These are phyloP conservation scores for Acinonyx jubatus DNA, from an alignment of 2,113 vertebrate species.

Conservation along the genomic window DNA sequence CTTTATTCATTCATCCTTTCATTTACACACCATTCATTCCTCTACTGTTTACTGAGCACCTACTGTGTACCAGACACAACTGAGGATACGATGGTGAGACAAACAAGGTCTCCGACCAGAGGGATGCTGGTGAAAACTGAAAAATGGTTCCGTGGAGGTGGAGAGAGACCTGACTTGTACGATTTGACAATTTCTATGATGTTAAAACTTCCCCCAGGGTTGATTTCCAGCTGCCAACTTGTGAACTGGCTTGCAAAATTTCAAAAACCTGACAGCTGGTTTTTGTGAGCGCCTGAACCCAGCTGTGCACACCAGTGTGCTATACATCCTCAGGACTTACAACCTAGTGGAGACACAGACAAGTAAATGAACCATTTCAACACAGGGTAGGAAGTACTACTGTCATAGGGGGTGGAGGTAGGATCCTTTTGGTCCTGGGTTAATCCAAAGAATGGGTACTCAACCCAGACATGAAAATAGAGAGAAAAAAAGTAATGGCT, in stretches of 20 bases:
- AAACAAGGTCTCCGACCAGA: neutral
- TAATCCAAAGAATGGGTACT: neutral
- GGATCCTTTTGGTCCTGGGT: neutral
- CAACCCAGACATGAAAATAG: neutral
- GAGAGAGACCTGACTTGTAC: neutral
- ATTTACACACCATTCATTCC: neutral
- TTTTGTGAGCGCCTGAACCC: neutral
- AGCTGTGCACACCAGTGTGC: neutral
- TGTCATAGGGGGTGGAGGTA: neutral
- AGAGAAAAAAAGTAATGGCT: neutral
- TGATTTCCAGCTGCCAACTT: neutral
- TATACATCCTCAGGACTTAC: neutral
- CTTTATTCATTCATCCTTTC: neutral
- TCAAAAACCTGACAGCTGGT: neutral
- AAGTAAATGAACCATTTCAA: neutral
- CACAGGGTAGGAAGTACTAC: neutral
- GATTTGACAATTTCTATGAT: neutral
- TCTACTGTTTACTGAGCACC: neutral
- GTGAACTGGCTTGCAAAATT: neutral
- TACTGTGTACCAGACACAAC: neutral
- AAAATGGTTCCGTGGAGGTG: neutral
- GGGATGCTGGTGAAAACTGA: neutral
- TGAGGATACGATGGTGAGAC: neutral
- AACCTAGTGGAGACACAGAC: neutral
- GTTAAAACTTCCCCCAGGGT: neutral